Evolutionary conservation across 1,140 invertebrate species (phyloP).

Genomic region (Neotoxoptera formosana): DNA sequence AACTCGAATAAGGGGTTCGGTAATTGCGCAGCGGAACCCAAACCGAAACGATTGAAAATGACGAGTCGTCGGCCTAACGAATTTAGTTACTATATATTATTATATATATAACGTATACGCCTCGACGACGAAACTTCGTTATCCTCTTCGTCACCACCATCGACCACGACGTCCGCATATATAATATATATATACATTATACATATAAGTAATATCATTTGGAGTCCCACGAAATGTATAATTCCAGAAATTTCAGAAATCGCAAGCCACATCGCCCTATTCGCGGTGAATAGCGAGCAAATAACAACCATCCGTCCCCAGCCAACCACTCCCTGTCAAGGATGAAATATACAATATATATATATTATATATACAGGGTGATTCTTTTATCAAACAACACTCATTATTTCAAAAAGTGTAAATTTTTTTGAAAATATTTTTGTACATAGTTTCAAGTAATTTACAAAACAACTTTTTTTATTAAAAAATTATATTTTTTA

Average conservation of each 20-base stretch:
- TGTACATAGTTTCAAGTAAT: too few relatives aligned
- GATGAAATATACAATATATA: too few relatives aligned
- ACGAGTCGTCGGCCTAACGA: conserved; percentile 3
- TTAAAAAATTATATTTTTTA: too few relatives aligned
- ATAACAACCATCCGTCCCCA: background rate
- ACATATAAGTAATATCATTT: background rate
- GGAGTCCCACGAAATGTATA: background rate
- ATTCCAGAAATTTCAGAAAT: background rate
- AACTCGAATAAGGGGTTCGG: background rate
- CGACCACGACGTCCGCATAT: background rate
- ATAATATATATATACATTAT: too few relatives aligned
- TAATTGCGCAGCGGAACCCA: conserved; percentile 41
- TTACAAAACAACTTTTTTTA: too few relatives aligned
- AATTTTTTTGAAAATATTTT: too few relatives aligned
- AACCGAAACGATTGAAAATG: conserved; percentile 42
- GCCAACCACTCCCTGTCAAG: background rate
- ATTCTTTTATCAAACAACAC: too few relatives aligned
- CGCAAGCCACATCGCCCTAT: background rate
- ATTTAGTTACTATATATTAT: background rate
- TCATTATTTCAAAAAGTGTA: too few relatives aligned
- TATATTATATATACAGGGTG: background rate
- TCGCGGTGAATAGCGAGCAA: background rate
- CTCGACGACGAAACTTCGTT: background rate
- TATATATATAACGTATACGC: background rate
- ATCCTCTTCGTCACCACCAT: background rate